phyloP scores from a whole-genome alignment of 2,888 invertebrate species.

The Abrostola triplasia region DNA sequence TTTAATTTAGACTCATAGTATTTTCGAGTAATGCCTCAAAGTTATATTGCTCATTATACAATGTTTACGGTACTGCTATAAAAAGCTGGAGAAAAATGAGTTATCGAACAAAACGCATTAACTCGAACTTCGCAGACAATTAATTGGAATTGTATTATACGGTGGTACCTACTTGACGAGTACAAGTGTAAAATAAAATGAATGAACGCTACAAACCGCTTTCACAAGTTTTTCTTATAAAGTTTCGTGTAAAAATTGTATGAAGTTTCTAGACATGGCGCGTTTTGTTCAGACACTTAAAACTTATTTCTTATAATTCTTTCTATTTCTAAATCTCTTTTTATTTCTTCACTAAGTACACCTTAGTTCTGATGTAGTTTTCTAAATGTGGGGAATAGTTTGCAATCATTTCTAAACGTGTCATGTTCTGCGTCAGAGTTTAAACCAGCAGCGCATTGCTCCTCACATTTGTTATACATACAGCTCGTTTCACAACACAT shows the following conservation, averaged over 20 bases:
- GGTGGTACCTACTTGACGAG: constrained; percentile 28
- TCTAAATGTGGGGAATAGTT: too few relatives aligned
- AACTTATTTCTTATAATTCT: constrained; percentile 10
- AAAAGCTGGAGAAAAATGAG: constrained; percentile 48
- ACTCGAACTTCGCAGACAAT: constrained; percentile 51
- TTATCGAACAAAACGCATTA: constrained; percentile 49
- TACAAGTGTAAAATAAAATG: constrained; percentile 43
- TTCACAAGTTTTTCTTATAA: constrained; percentile 51
- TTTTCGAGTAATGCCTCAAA: constrained; percentile 10
- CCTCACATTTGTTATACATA: too few relatives aligned
- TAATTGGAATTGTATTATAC: constrained; percentile 41
- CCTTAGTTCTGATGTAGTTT: too few relatives aligned
- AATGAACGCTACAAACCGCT: constrained; percentile 41
- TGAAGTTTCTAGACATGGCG: constrained; percentile 44
- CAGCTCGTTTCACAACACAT: constrained; percentile 4
- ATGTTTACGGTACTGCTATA: constrained; percentile 24
- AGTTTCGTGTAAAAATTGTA: constrained; percentile 49
- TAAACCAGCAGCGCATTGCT: too few relatives aligned
- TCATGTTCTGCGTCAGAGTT: too few relatives aligned
- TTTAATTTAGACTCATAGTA: neutral
- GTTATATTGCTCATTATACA: constrained; percentile 39
- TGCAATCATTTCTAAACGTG: too few relatives aligned
- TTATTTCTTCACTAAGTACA: neutral
- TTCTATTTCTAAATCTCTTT: constrained; percentile 7
- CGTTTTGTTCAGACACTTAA: constrained; percentile 27